Conservation (phyloP, 1,140 invertebrate species). For the Pogonus chalceus region DNA sequence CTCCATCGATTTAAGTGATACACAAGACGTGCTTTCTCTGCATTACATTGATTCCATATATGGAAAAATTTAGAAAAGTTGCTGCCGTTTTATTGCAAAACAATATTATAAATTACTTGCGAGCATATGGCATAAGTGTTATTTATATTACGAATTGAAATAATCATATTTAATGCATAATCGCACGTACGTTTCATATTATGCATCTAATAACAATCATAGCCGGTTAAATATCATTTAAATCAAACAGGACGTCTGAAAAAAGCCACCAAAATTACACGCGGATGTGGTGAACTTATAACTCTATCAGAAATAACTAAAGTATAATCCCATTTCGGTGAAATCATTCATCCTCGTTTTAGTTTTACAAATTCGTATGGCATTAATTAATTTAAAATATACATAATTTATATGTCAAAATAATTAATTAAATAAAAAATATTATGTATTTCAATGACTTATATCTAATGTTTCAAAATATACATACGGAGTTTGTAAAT, state of each 20-base stretch:
- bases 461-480: too few species aligned
- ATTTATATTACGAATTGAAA: neutral
- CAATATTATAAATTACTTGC: neutral
- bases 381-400: too few species aligned
- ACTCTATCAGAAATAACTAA: neutral
- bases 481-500: too few species aligned
- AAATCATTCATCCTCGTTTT: neutral
- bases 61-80: conserved; percentile 11
- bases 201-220: too few species aligned
- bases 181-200: too few species aligned
- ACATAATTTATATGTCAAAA: too few species aligned
- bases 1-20: neutral
- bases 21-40: neutral
- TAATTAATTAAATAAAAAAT: too few species aligned
- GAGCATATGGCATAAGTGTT: neutral
- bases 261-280: neutral
- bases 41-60: conserved; percentile 11
- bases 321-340: neutral
- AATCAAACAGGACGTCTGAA: neutral
- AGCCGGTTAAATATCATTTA: neutral
- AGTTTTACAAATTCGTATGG: too few species aligned
- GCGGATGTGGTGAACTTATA: neutral
- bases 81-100: neutral
- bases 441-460: too few species aligned
- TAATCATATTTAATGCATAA: too few species aligned